phyloP scores from a whole-genome alignment of 2,888 invertebrate genomes.

The Cryptophagus acutangulus region DNA sequence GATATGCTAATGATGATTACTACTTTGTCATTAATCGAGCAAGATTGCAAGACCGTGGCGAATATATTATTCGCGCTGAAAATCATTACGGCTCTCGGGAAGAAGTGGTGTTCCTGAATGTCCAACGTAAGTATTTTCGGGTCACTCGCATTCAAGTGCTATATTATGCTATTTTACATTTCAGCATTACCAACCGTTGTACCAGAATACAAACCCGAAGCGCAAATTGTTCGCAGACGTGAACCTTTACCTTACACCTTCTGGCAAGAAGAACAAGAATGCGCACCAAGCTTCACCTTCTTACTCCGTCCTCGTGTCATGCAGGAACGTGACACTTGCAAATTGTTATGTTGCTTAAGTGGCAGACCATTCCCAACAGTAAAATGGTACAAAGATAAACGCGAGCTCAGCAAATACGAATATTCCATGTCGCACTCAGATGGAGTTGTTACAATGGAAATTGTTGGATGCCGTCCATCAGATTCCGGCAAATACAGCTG shows the following conservation, averaged over 20 bases:
- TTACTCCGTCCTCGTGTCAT: conserved; percentile 96
- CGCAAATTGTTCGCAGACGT: conserved; percentile 68
- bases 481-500: conserved; percentile 97
- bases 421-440: conserved; percentile 88
- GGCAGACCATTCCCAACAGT: conserved; percentile 94
- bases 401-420: conserved; percentile 85
- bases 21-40: conserved; percentile 96
- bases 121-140: conserved; percentile 72
- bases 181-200: conserved; percentile 71
- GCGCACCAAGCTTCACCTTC: conserved; percentile 96
- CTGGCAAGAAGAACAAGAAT: conserved; percentile 91
- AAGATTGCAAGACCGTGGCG: conserved; percentile 92
- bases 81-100: conserved; percentile 95
- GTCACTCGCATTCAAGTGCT: no score
- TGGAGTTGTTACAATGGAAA: conserved; percentile 96
- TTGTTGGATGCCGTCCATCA: conserved; percentile 86
- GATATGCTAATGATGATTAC: conserved; percentile 93
- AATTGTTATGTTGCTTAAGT: conserved; percentile 92
- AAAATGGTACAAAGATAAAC: conserved; percentile 87
- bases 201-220: conserved; percentile 63
- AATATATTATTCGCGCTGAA: conserved; percentile 94
- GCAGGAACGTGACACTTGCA: conserved; percentile 93
- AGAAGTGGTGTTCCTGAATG: conserved; percentile 94
- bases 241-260: conserved; percentile 80
- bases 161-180: conserved; percentile 21